Evolutionary conservation across 2,113 vertebrate genomes (phyloP).

Genomic region (Halcyon malimbica): DNA sequence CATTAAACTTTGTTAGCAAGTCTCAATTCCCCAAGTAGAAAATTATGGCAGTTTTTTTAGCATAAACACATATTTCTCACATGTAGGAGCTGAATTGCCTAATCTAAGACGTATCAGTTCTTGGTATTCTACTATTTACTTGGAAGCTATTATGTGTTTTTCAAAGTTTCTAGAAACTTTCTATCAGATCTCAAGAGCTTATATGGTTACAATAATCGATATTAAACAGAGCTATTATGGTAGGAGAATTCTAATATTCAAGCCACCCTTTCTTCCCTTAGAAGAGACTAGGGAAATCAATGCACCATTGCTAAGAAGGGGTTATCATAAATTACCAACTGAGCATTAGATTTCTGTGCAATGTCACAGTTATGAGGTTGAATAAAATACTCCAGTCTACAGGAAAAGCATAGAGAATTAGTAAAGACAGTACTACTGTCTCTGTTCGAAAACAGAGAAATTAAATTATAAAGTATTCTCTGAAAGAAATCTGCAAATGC

Average conservation of each 20-base stretch:
- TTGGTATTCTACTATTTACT: constrained; percentile 59
- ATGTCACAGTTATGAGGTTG: background rate
- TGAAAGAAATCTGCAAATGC: background rate
- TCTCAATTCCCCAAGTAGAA: constrained; percentile 54
- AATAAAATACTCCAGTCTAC: background rate
- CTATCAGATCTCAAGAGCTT: constrained; percentile 44
- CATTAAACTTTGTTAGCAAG: constrained; percentile 42
- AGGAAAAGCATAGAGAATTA: background rate
- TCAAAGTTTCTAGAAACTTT: constrained; percentile 46
- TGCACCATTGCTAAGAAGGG: constrained; percentile 24
- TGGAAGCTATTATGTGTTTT: constrained; percentile 45
- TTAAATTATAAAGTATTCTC: background rate
- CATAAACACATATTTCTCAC: constrained; percentile 30
- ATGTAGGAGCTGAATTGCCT: background rate
- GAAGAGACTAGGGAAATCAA: constrained; percentile 54
- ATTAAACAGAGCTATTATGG: constrained; percentile 17
- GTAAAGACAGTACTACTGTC: background rate
- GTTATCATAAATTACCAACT: constrained; percentile 54
- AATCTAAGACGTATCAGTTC: constrained; percentile 28
- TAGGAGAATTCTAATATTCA: constrained; percentile 40
- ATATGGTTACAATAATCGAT: constrained; percentile 52
- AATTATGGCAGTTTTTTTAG: constrained; percentile 44
- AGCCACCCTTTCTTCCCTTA: constrained; percentile 9
- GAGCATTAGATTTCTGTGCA: constrained; percentile 36
- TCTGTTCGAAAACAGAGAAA: background rate